Evolutionary conservation across 2,113 vertebrate species (phyloP), one percentile per base, ranked within the genome.

Genomic region (Addax nasomaculatus): DNA sequence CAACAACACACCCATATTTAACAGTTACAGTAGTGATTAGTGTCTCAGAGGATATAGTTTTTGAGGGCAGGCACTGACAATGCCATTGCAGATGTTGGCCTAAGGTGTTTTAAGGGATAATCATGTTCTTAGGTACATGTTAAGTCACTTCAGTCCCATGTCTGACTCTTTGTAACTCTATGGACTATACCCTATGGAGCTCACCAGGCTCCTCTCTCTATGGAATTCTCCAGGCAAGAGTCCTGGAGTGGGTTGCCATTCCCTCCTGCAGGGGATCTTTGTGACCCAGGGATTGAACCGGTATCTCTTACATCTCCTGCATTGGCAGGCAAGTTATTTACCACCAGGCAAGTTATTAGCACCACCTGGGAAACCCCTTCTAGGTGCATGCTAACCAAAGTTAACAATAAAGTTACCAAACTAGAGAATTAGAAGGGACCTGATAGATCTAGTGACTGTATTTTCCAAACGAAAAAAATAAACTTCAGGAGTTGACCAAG

Each of bases 381-480:
- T 64, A 70, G 45, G 33, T 80, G 14, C 23, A 51, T 93, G 39
- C 29, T 51, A 21, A 78, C 27, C 14, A 70, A 70, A n/a, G n/a
- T 67, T 94, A 60, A 53, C 6, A 95, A 14, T 58, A n/a, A 33
- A 89, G 27, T 60, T 11, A 79, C 36, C 30, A 55, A 78, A 87
- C 45, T 87, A 43, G 10, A 78, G 73, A 87, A 78, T 6, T 53
- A 30, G 43, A 43, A 86, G 57, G 60, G n/a, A 51, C 15, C 10
- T 64, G 39, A 81, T 15, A 70, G 3, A 79, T 58, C 12, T 49
- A 89, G 25, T 7, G 33, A 60, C 85, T 39, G 45, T 90, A 58
- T 90, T 67, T 96, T 94, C 25, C 70, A 92, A 27, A 64, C 58
- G 39, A 81, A 36, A 76, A 96, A 94, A 85, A 39, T 78, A 88